Evolutionary conservation across 2,888 invertebrate species (phyloP), one percentile per base, ranked within the genome.

Genomic region (Hemistola chrysoprasaria): DNA sequence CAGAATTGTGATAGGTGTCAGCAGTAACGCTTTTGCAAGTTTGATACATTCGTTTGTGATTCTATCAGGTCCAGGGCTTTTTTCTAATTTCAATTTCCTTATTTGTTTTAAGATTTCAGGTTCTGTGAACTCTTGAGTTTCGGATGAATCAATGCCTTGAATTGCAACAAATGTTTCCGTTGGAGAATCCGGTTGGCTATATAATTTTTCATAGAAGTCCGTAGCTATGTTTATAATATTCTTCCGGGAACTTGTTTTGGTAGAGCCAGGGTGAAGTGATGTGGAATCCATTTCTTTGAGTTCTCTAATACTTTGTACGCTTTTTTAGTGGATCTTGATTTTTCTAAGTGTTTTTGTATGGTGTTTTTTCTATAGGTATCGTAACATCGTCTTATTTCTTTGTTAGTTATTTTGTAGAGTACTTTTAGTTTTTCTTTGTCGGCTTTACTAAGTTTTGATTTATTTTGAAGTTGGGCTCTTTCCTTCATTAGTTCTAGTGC

Each of bases 271-370:
- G 6, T 40, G 16, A 2, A 47, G 41, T 3, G 26, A 44, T 11
- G 44, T 26, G 7, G 41, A n/a, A n/a, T n/a, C n/a, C n/a, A n/a
- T n/a, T n/a, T n/a, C n/a, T n/a, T n/a, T n/a, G n/a, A n/a, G n/a
- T 41, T 44, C 50, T 43, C 29, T 24, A 50, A 22, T 24, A 43
- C 43, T 40, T 50, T 50, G 9, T 22, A 32, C 1, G 44, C 50
- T n/a, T 30, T 41, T 44, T 41, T 47, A 36, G 29, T 16, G 2
- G 37, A 40, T 40, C 31, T 26, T 1, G 40, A 24, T n/a, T 28
- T 32, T 33, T 49, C 26, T 8, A 40, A 1, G 21, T 32, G 24
- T 30, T 9, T 41, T 28, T 28, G n/a, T n/a, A 28, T 3, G 3
- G 8, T 28, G n/a, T n/a, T 11, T 11, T 8, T n/a, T 28, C 20